These are phyloP conservation scores for Carassius gibelio DNA, from an alignment of 2,113 vertebrate genomes.

Conservation along the genomic window DNA sequence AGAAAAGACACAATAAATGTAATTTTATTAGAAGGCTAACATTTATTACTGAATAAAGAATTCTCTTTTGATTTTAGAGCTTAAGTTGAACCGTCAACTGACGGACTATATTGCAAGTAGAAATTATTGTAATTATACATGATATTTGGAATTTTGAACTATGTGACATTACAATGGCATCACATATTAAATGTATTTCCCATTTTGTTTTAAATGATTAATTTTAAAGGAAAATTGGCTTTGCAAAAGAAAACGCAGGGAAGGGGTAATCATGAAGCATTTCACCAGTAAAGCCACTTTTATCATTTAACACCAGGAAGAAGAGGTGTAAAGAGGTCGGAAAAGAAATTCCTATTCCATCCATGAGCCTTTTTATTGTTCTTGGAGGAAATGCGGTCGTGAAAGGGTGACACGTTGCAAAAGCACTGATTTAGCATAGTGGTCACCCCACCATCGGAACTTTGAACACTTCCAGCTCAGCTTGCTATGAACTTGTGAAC, in stretches of 20 bases:
- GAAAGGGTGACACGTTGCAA: slow-evolving; percentile 16
- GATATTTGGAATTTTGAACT: not conserved
- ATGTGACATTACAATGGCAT: too few relatives aligned
- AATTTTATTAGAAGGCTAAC: not conserved
- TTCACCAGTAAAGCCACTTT: not conserved
- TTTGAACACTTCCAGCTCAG: not conserved
- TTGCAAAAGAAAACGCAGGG: not conserved
- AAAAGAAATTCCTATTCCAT: slow-evolving; percentile 7
- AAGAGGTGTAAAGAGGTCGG: not conserved
- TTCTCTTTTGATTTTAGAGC: not conserved
- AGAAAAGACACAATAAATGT: not conserved
- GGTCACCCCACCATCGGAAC: not conserved
- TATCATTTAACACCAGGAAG: not conserved
- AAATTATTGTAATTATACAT: not conserved
- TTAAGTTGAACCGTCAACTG: not conserved
- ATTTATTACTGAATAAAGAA: not conserved
- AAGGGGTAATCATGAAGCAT: not conserved
- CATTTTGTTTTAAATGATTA: not conserved
- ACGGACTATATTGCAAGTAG: too few relatives aligned
- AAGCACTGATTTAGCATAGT: not conserved
- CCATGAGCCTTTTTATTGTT: slow-evolving; percentile 11
- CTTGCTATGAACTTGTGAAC: slow-evolving; percentile 1
- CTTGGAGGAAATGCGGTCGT: not conserved
- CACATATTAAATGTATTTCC: not conserved
- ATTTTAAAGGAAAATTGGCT: not conserved